Evolutionary conservation across 2,888 invertebrate species (phyloP).

Genomic region (Sympetrum striolatum): DNA sequence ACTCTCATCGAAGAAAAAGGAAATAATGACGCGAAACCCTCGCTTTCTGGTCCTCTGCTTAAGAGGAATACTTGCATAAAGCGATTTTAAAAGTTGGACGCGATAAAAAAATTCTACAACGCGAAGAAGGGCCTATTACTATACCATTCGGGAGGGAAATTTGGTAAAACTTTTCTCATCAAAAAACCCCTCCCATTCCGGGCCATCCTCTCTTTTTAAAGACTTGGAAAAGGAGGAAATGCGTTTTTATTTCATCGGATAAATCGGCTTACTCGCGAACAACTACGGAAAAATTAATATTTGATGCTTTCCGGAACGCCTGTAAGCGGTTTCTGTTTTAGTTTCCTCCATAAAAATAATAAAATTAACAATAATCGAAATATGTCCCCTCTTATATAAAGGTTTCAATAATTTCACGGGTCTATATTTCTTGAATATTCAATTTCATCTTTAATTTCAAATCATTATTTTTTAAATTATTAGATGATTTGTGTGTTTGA

Average conservation of each 20-base stretch:
- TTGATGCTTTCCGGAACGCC: too few relatives aligned
- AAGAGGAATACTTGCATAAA: neutral
- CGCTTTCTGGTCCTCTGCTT: neutral
- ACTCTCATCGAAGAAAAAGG: neutral
- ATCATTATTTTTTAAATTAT: too few relatives aligned
- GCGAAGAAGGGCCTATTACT: neutral
- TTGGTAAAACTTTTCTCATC: constrained; percentile 13
- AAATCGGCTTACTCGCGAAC: neutral
- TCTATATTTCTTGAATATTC: too few relatives aligned
- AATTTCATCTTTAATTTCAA: too few relatives aligned
- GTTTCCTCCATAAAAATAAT: too few relatives aligned
- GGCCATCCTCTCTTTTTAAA: neutral
- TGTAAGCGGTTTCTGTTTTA: too few relatives aligned
- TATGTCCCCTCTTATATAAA: too few relatives aligned
- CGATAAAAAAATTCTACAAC: neutral
- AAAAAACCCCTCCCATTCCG: neutral
- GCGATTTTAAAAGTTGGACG: constrained; percentile 22
- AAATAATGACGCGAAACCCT: neutral
- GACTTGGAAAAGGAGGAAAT: neutral
- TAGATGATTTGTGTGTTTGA: too few relatives aligned
- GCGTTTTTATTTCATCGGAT: neutral
- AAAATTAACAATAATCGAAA: too few relatives aligned
- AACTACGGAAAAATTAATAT: neutral
- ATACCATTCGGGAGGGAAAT: neutral
- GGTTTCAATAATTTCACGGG: too few relatives aligned